Evolutionary conservation across 2,113 vertebrate species (phyloP), one percentile per base, ranked within the genome.

Genomic region (Phycodurus eques): DNA sequence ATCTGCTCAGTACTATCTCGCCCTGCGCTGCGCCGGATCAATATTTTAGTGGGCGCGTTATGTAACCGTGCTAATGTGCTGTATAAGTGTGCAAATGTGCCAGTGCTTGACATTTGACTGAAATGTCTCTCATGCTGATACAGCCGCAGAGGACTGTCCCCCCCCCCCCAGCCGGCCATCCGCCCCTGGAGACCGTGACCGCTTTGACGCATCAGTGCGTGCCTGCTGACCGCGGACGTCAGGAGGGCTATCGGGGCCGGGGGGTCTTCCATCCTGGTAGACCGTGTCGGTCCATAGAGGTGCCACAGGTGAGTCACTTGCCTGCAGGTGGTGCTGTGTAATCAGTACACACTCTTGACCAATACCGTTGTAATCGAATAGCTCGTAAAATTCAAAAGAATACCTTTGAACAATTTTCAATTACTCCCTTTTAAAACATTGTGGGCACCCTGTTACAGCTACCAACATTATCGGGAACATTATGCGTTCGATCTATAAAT

Each of bases 111-210:
- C 88, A 87, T 89, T 85, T 88, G 75, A 64, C 74, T 80, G 75
- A 86, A 90, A 88, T 83, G 83, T 79, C 76, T 86, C 51, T 81
- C 81, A 83, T 81, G 84, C 88, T 88, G 89, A 89, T 76, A 85
- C 83, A 80, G 88, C 75, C 75, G 72, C 72, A 53, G 64, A 80
- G 81, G 83, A 84, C 77, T 72, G 74, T 73, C 65, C 74, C 72
- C 85, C 42, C 88, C 11, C 12, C 43, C 81, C 72, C 71, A 76
- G 73, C 49, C 65, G 76, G 79, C 82, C 82, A 76, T 72, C 75
- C 77, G 65, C 74, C 69, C 87, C 83, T 68, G 53, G 75, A 85
- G 88, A 77, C 83, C 80, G 69, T 56, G 81, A 78, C 72, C 74
- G 35, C 69, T 82, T 72, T 83, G 77, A 89, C 65, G 85, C 87